phyloP scores from a whole-genome alignment of 2,113 vertebrate genomes.

The Erpornis zantholeuca region DNA sequence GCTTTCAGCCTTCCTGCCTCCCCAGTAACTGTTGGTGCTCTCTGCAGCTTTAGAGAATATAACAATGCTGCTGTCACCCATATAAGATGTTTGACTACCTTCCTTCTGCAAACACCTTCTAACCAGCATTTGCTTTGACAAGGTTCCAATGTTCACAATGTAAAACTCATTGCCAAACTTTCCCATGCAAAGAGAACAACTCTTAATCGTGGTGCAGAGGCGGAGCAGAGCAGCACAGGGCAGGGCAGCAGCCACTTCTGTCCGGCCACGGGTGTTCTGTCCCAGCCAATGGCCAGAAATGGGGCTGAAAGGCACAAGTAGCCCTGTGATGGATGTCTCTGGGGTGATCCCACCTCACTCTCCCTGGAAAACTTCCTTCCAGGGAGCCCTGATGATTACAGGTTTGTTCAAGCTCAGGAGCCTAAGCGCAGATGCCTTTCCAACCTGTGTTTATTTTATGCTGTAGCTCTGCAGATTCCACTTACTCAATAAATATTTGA shows the following conservation, averaged over 20 bases:
- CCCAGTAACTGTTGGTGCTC: background rate
- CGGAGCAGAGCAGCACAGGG: background rate
- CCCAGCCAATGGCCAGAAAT: background rate
- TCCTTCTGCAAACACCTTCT: conserved; percentile 67
- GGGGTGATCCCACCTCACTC: background rate
- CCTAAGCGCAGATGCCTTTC: background rate
- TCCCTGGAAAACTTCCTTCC: background rate
- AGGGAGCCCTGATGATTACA: background rate
- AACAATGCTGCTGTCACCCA: conserved; percentile 33
- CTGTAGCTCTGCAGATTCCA: background rate
- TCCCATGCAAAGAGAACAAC: background rate
- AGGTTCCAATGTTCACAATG: conserved; percentile 46
- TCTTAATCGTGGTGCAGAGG: background rate
- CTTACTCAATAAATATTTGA: conserved; percentile 7
- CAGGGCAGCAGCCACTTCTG: background rate
- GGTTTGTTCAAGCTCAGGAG: background rate
- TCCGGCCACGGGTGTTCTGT: background rate
- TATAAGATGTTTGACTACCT: conserved; percentile 58
- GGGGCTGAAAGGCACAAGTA: background rate
- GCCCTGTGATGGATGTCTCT: background rate
- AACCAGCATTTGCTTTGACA: conserved; percentile 70
- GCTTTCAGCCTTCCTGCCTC: background rate
- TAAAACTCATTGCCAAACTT: conserved; percentile 46
- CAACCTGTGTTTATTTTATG: background rate
- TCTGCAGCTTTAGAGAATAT: conserved; percentile 22